A percentile compares a stretch with the other conserved stretches of the same genome.
phyloP scores from a whole-genome alignment of 2,113 vertebrate genomes.

The Oryctolagus cuniculus region mOryCun1.1 NC_091434.1:32172001-32172500 shows the following conservation, averaged over 20 bases:
- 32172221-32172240: too few species aligned
- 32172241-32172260: background rate
- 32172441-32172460: too few species aligned
- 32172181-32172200: background rate
- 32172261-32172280: background rate
- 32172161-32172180: background rate
- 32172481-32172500: too few species aligned
- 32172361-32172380: background rate
- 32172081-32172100: too few species aligned
- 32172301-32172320: background rate
- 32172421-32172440: too few species aligned
- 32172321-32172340: background rate
- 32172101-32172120: too few species aligned
- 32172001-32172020: too few species aligned
- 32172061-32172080: too few species aligned
- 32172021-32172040: too few species aligned
- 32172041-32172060: too few species aligned
- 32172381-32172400: background rate
- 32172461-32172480: too few species aligned
- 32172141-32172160: background rate
- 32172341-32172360: background rate
- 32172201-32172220: background rate
- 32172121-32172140: too few species aligned
- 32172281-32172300: background rate
- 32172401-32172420: background rate